Percentiles rank a stretch among this genome's conserved stretches.
These are phyloP conservation scores for Gibbula magus DNA, from an alignment of 2,888 invertebrate genomes.

Conservation along the genomic window DNA sequence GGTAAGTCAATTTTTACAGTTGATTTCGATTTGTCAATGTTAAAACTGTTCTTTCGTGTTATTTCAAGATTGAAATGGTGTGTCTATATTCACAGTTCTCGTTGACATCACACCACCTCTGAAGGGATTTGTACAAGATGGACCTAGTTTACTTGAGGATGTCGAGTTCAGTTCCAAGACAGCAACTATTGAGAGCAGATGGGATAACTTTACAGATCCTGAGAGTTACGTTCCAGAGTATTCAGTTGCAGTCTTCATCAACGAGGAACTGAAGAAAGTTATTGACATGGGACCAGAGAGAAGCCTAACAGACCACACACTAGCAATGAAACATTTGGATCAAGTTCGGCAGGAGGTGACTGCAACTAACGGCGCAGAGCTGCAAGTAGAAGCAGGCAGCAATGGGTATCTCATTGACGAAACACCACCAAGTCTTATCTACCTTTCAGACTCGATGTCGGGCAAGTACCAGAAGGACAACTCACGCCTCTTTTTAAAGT, in stretches of 20 bases:
- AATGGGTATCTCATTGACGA: conserved; percentile 56
- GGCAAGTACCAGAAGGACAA: conserved; percentile 42
- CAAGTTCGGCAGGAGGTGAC: conserved; percentile 40
- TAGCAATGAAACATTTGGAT: conserved; percentile 42
- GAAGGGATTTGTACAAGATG: conserved; percentile 35
- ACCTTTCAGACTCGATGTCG: conserved; percentile 12
- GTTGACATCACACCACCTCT: conserved; percentile 40
- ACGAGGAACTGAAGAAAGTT: conserved; percentile 40
- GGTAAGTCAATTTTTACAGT: neutral
- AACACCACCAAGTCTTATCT: conserved; percentile 49
- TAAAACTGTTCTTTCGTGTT: neutral
- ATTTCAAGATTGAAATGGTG: neutral
- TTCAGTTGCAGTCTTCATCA: conserved; percentile 45
- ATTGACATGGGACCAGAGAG: conserved; percentile 37
- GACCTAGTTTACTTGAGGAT: conserved; percentile 28
- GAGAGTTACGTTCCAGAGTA: conserved; percentile 46
- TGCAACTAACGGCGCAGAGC: conserved; percentile 56
- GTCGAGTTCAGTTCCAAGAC: conserved; percentile 37
- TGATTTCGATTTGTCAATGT: neutral
- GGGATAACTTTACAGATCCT: conserved; percentile 38
- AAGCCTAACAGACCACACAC: conserved; percentile 41
- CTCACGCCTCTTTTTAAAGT: conserved; percentile 37
- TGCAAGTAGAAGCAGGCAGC: conserved; percentile 34
- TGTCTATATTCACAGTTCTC: conserved; percentile 28
- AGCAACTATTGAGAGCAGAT: conserved; percentile 34